A percentile compares a stretch with the other conserved stretches of the same genome.
phyloP scores from a whole-genome alignment of 1,140 invertebrate genomes.

The Polypedilum vanderplanki region DNA sequence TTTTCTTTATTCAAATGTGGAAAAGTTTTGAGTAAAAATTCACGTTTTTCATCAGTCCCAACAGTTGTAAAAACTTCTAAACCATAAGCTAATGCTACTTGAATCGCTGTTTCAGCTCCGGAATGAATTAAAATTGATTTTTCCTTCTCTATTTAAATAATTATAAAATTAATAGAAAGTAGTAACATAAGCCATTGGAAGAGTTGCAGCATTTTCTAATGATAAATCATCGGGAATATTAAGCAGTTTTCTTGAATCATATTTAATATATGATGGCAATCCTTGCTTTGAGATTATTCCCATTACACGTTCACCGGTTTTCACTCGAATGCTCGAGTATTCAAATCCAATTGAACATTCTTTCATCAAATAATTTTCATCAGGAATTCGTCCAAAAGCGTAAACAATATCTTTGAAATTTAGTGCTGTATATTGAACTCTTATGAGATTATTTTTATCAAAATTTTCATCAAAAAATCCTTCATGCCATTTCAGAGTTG shows the following conservation, averaged over 20 bases:
- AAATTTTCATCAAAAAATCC: not conserved
- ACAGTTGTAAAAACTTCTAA: conserved; percentile 48
- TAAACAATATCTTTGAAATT: too few species aligned
- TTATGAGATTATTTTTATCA: not conserved
- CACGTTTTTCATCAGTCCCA: conserved; percentile 42
- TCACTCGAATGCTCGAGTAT: conserved; percentile 66
- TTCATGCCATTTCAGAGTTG: not conserved
- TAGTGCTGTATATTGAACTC: not conserved
- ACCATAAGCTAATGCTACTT: conserved; percentile 48
- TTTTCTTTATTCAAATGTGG: conserved; percentile 38
- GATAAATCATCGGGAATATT: conserved; percentile 53
- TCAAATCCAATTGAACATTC: conserved; percentile 79
- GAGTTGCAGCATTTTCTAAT: conserved; percentile 53
- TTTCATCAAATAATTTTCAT: too few species aligned
- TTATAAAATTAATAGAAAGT: conserved; percentile 57
- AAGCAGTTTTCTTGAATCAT: conserved; percentile 51
- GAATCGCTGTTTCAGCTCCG: conserved; percentile 62
- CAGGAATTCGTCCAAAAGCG: too few species aligned
- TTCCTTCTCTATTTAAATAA: conserved; percentile 47
- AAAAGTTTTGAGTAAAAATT: conserved; percentile 39
- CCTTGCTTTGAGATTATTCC: conserved; percentile 67
- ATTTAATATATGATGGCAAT: conserved; percentile 66
- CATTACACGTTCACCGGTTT: conserved; percentile 66
- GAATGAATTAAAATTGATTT: conserved; percentile 60
- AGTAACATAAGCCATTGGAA: conserved; percentile 54